Conservation (phyloP, 2,797 vertebrate genomes). For the Esox lucius region DNA sequence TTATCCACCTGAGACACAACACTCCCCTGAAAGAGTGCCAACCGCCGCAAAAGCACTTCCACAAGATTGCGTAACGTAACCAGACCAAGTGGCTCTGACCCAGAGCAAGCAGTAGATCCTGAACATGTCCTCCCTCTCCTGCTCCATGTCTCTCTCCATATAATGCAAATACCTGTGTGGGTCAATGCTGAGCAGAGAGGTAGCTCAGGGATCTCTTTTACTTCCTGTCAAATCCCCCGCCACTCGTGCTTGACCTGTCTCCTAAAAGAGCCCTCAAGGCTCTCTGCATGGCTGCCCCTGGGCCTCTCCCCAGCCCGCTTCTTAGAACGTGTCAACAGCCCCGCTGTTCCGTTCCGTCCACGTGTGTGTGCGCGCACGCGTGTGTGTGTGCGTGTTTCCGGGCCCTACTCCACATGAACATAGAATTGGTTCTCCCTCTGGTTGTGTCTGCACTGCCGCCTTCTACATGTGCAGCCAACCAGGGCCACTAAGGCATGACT, state of each 20-base stretch:
- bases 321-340: conserved; percentile 4
- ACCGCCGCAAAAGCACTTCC: conserved; percentile 60
- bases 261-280: conserved; percentile 23
- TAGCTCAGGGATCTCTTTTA: conserved; percentile 65
- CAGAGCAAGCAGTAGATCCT: background rate
- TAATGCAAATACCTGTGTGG: conserved; percentile 49
- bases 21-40: conserved; percentile 40
- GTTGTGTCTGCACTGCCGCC: background rate
- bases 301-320: background rate
- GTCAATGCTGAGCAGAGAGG: conserved; percentile 56
- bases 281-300: conserved; percentile 27
- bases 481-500: background rate
- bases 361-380: background rate
- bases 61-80: conserved; percentile 37
- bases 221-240: conserved; percentile 57
- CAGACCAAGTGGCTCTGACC: conserved; percentile 45
- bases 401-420: background rate
- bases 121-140: background rate
- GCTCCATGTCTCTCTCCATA: background rate
- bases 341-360: background rate
- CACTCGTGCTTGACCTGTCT: conserved; percentile 63
- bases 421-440: background rate
- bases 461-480: background rate
- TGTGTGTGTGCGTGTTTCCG: background rate
- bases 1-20: background rate